A percentile compares a stretch with the other conserved stretches of the same genome.
Conservation (phyloP, 2,888 invertebrate species). For the Netelia fuscicornis region DNA sequence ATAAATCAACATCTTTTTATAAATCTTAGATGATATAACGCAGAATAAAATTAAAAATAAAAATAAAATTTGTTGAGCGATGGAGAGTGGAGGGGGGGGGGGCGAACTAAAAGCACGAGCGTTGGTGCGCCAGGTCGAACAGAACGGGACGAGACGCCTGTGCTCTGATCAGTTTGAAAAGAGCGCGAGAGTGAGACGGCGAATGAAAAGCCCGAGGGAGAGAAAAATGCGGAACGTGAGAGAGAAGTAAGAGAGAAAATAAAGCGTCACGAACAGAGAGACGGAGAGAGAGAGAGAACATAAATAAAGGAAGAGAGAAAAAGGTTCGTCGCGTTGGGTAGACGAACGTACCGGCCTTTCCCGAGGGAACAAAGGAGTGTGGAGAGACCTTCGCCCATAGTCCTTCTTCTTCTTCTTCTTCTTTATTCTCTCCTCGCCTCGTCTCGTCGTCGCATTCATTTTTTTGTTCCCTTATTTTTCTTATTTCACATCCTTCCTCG, state of each 20-base stretch:
- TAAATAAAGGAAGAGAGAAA: not conserved
- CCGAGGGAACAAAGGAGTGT: slow-evolving; percentile 61
- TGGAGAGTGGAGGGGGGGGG: not conserved
- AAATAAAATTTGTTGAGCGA: no score
- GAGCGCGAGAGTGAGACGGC: no score
- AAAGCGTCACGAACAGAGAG: slow-evolving; percentile 1
- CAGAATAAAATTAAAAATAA: no score
- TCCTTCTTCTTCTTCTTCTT: slow-evolving; percentile 5
- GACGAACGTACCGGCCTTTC: slow-evolving; percentile 49
- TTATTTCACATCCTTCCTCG: slow-evolving; percentile 11
- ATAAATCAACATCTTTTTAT: no score
- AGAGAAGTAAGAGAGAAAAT: slow-evolving; percentile 14
- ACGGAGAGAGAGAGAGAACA: not conserved
- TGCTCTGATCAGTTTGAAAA: not conserved
- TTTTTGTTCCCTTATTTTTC: slow-evolving; percentile 1
- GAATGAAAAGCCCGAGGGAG: not conserved
- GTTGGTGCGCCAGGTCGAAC: not conserved
- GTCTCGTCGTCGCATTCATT: not conserved
- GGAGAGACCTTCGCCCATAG: slow-evolving; percentile 39
- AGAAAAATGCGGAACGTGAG: not conserved
- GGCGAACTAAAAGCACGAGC: slow-evolving; percentile 2
- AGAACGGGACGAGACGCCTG: not conserved
- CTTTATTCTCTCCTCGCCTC: slow-evolving; percentile 28
- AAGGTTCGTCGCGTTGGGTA: slow-evolving; percentile 40
- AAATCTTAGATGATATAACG: no score